Conservation (phyloP, 2,888 invertebrate species). For the Nomada flava region DNA sequence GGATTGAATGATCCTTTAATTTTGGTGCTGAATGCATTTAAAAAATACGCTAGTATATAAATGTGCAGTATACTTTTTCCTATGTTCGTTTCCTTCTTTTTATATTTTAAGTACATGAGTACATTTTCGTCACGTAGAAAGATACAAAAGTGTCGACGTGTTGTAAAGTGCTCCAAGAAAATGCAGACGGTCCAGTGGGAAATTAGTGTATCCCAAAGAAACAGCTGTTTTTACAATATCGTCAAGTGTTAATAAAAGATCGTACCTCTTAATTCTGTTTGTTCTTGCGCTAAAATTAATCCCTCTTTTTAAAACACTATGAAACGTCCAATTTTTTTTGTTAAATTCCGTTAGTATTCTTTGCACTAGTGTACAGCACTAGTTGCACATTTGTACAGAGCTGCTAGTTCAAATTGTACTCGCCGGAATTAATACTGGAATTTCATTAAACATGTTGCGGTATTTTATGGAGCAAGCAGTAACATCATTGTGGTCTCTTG, state of each 20-base stretch:
- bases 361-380: background rate
- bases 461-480: background rate
- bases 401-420: constrained; percentile 24
- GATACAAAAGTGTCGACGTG: constrained; percentile 10
- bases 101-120: background rate
- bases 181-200: constrained; percentile 57
- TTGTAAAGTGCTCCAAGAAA: constrained; percentile 27
- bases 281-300: background rate
- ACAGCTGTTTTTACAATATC: constrained; percentile 33
- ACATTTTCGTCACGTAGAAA: background rate
- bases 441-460: constrained; percentile 23
- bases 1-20: no score
- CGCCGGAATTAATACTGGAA: constrained; percentile 15
- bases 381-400: background rate
- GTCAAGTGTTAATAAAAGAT: constrained; percentile 57
- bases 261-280: constrained; percentile 10
- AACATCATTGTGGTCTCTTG: background rate
- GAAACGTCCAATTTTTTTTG: background rate
- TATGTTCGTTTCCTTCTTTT: background rate
- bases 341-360: background rate
- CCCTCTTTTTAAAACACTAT: background rate
- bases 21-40: no score
- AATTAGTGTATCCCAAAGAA: constrained; percentile 51
- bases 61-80: background rate
- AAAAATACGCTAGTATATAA: no score